Evolutionary conservation across 2,113 vertebrate genomes (phyloP).

Genomic region (Leucopsar rothschildi): DNA sequence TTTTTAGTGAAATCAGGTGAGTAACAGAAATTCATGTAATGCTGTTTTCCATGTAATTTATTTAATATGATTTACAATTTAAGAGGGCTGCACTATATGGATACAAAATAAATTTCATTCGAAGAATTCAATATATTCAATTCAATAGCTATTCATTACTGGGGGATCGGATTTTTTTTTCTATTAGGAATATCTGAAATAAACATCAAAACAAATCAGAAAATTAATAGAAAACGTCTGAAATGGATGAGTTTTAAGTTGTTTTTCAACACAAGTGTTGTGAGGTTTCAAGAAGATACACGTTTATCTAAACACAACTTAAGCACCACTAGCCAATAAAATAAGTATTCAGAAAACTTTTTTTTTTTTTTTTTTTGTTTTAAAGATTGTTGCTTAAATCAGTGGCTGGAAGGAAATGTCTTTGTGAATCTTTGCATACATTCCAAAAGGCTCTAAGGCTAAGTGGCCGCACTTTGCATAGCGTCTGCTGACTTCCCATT

Average conservation of each 20-base stretch:
- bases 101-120: background rate
- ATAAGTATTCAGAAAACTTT: background rate
- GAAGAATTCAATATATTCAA: background rate
- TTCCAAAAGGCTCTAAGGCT: conserved; percentile 29
- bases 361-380: background rate
- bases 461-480: conserved; percentile 58
- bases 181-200: background rate
- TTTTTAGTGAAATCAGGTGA: background rate
- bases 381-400: conserved; percentile 12
- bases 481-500: conserved; percentile 60
- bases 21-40: background rate
- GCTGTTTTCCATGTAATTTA: background rate
- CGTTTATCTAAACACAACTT: background rate
- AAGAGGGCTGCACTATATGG: background rate
- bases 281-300: background rate
- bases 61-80: background rate
- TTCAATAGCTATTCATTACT: background rate
- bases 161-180: fast-evolving
- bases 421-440: conserved; percentile 49
- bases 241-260: background rate
- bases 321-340: background rate
- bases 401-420: conserved; percentile 28
- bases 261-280: background rate
- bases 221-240: background rate
- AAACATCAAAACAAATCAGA: background rate